These are phyloP conservation scores for Onchidella celtica DNA, from an alignment of 2,888 invertebrate genomes.

Conservation along the genomic window DNA sequence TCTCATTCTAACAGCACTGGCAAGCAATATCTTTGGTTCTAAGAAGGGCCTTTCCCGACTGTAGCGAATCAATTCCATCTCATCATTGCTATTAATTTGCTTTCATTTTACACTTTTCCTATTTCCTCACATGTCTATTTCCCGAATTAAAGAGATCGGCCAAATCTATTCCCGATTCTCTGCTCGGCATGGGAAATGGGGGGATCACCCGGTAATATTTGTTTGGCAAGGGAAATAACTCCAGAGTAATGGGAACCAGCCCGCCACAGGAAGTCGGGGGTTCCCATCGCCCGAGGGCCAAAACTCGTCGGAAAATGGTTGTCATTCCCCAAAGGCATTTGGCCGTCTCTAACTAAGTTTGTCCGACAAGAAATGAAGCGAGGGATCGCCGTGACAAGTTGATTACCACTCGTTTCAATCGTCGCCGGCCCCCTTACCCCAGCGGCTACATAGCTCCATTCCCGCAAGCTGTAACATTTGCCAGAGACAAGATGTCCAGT, in stretches of 20 bases:
- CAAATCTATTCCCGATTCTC: background rate
- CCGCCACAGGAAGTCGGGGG: background rate
- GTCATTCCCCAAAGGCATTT: too few relatives aligned
- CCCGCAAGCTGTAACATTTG: background rate
- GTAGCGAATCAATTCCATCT: too few relatives aligned
- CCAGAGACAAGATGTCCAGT: too few relatives aligned
- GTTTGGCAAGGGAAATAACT: slow-evolving; percentile 7
- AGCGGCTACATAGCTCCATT: too few relatives aligned
- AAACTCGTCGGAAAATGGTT: background rate
- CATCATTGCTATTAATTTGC: too few relatives aligned
- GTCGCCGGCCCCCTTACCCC: background rate
- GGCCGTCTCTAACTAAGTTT: background rate
- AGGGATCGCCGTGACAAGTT: slow-evolving; percentile 6
- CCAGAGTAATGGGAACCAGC: background rate
- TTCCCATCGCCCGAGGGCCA: background rate
- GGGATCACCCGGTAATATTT: background rate
- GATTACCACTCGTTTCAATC: slow-evolving; percentile 19
- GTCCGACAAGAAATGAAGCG: slow-evolving; percentile 13
- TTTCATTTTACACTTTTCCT: background rate
- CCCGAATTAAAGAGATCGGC: background rate
- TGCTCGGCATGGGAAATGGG: background rate
- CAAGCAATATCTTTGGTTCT: too few relatives aligned
- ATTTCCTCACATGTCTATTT: background rate
- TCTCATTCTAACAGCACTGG: too few relatives aligned
- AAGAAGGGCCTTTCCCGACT: too few relatives aligned